Evolutionary conservation across 2,797 vertebrate genomes (phyloP), one percentile per base, ranked within the genome.

Genomic region (Dendrocincla tyrannina): DNA sequence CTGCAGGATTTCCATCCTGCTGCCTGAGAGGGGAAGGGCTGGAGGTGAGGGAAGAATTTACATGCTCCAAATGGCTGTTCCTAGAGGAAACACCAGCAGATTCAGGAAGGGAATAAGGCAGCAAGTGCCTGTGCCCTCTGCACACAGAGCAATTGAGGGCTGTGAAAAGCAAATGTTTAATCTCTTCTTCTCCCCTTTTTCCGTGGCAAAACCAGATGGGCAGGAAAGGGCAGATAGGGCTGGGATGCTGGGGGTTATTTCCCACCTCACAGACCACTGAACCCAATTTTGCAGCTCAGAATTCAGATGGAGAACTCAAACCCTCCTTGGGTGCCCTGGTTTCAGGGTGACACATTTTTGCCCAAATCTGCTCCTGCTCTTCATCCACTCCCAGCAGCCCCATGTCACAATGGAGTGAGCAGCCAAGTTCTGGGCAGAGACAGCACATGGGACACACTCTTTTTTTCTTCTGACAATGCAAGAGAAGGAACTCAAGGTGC

Each of bases 151-250:
- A 37, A n/a, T 10, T 7, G 32, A 18, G 50, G 18, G 4, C 20
- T 25, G 19, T 10, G 13, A 58, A 67, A 37, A 28, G 3, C 9
- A 1, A 64, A 4, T 0, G 1, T 4, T 52, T 18, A 14, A 35
- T 28, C 13, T 55, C 32, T 35, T 49, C 35, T 39, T n/a, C 39
- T 46, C 7, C 16, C 6, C 20, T 25, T 66, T 14, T 4, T 11
- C 63, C 13, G 0, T 2, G 62, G 27, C 13, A 27, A 46, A 66
- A 30, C 4, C 6, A 3, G n/a, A 7, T 1, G 1, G 13, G 52
- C 33, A 53, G 30, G 9, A 24, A 41, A 18, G 23, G 37, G 47
- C 22, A 35, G 59, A 30, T 20, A 14, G 37, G 37, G 37, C 37
- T 20, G 59, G 16, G 33, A 7, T 27, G 19, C 6, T 1, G 24